Evolutionary conservation across 2,888 invertebrate species (phyloP).

Genomic region (Venustoraphidia nigricollis): DNA sequence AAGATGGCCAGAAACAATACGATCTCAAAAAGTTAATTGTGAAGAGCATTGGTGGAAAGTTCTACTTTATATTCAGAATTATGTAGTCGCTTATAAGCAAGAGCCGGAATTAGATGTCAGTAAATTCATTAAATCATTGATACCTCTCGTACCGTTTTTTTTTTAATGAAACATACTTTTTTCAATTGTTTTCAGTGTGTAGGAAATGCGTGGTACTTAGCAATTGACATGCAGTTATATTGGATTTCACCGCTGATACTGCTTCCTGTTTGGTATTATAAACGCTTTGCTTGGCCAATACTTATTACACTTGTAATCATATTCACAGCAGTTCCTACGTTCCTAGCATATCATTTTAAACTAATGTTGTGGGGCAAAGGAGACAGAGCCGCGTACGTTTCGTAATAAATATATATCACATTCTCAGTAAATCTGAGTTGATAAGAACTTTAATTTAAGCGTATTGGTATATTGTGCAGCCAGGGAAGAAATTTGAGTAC

Average conservation of each 20-base stretch:
- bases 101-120: too few species aligned
- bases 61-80: constrained; percentile 28
- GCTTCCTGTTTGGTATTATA: constrained; percentile 18
- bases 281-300: constrained; percentile 15
- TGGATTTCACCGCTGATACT: constrained; percentile 22
- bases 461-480: too few species aligned
- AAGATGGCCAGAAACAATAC: constrained; percentile 23
- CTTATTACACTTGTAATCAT: constrained; percentile 12
- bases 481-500: background rate
- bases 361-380: constrained; percentile 6
- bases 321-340: constrained; percentile 16
- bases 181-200: constrained; percentile 11
- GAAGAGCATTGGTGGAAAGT: constrained; percentile 26
- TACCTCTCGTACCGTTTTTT: too few species aligned
- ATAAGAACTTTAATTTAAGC: too few species aligned
- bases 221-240: constrained; percentile 25
- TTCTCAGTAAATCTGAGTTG: too few species aligned
- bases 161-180: too few species aligned
- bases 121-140: too few species aligned
- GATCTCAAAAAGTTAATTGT: constrained; percentile 16
- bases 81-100: constrained; percentile 9
- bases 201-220: constrained; percentile 25
- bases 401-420: too few species aligned
- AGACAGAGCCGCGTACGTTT: too few species aligned
- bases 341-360: constrained; percentile 16